Evolutionary conservation across 92 coral and sea anemone genomes (phyloP).

Genomic region (Ricordea florida): DNA sequence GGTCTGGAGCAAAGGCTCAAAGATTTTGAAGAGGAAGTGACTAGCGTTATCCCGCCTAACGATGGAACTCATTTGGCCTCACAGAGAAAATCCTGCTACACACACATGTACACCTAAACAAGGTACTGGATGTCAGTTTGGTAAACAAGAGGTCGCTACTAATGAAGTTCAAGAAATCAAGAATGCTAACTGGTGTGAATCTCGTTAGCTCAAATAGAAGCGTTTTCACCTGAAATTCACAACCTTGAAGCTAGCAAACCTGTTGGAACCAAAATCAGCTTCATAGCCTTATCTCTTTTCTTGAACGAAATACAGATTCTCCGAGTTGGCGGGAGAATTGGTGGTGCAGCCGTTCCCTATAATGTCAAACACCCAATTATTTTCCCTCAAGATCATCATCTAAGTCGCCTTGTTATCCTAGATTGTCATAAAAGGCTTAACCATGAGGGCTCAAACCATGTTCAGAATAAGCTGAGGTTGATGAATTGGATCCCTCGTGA

Average conservation of each 20-base stretch:
- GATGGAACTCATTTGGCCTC: no score
- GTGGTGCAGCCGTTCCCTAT: background rate
- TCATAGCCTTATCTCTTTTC: constrained; percentile 24
- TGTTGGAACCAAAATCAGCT: constrained; percentile 5
- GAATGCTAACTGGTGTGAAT: constrained; percentile 7
- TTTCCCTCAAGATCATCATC: constrained; percentile 12
- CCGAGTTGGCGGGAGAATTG: constrained; percentile 33
- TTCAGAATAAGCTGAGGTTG: constrained; percentile 12
- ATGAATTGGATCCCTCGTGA: constrained; percentile 14
- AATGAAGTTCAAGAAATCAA: constrained; percentile 12
- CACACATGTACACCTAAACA: no score
- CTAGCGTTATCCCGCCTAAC: no score
- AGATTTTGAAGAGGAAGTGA: constrained; percentile 1
- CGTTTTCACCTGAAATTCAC: background rate
- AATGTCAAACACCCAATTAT: constrained; percentile 22
- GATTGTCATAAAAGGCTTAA: constrained; percentile 10
- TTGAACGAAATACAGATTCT: constrained; percentile 15
- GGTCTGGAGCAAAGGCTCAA: background rate
- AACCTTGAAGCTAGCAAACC: background rate
- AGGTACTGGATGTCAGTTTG: no score
- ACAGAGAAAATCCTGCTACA: no score
- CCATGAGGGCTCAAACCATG: constrained; percentile 17
- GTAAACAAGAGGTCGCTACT: no score
- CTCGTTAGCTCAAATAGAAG: constrained; percentile 10
- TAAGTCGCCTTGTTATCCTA: constrained; percentile 12